Percentiles rank a stretch among this genome's conserved stretches.
These are phyloP conservation scores for Neodiprion lecontei DNA, from an alignment of 1,140 invertebrate genomes.

Conservation along the genomic window DNA sequence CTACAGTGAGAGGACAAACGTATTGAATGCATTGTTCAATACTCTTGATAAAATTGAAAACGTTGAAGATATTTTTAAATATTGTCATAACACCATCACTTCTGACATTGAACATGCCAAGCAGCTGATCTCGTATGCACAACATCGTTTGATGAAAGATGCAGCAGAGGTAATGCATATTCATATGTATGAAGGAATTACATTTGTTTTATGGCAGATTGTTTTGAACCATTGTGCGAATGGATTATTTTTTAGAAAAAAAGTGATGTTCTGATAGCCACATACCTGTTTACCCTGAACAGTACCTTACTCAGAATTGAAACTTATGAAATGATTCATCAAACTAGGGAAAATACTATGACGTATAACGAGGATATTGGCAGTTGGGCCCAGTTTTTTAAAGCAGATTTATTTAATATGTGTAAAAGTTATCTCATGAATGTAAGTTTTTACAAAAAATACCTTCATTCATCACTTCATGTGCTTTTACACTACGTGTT, in stretches of 20 bases:
- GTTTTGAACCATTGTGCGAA: neutral
- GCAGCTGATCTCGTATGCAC: slow-evolving; percentile 43
- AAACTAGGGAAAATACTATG: slow-evolving; percentile 14
- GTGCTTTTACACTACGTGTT: too few species aligned
- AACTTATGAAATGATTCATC: slow-evolving; percentile 47
- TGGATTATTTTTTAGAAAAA: slow-evolving; percentile 8
- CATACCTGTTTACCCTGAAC: slow-evolving; percentile 35
- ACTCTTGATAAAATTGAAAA: slow-evolving; percentile 48
- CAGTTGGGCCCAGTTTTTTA: slow-evolving; percentile 49
- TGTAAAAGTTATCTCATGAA: slow-evolving; percentile 41
- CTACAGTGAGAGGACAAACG: slow-evolving; percentile 22
- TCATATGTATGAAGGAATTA: neutral
- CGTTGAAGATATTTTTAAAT: slow-evolving; percentile 49
- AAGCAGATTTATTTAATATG: slow-evolving; percentile 43
- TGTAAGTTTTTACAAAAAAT: slow-evolving; percentile 30
- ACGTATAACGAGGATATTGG: slow-evolving; percentile 29
- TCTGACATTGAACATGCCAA: slow-evolving; percentile 43
- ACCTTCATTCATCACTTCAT: too few species aligned
- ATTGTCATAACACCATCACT: slow-evolving; percentile 50
- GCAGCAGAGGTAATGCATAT: slow-evolving; percentile 33
- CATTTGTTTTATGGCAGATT: slow-evolving; percentile 4
- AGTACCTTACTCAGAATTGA: slow-evolving; percentile 45
- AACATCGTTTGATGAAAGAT: slow-evolving; percentile 38
- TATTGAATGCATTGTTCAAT: slow-evolving; percentile 36
- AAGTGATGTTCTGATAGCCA: slow-evolving; percentile 19